Evolutionary conservation across 2,797 vertebrate species (phyloP), one percentile per base, ranked within the genome.

Genomic region (Otus scops): DNA sequence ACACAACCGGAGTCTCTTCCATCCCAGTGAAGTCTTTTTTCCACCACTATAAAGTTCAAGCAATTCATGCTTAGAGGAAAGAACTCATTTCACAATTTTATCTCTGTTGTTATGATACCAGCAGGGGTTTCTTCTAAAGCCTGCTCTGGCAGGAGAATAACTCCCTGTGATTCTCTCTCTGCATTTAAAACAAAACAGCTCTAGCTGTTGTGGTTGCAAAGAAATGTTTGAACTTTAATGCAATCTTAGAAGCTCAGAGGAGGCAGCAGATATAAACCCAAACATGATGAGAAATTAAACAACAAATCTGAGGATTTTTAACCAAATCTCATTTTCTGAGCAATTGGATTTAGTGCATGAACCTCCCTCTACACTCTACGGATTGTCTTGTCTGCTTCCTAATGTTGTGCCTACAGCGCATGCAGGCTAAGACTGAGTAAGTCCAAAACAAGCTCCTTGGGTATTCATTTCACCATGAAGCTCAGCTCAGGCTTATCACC

Each of bases 121-220:
- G 93, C 92, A 94, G 90, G 92, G 71, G 90, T 80, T 96, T 95
- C 80, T 89, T 92, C 93, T 74, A 95, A 96, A 95, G 92, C 68
- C 90, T 79, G 5, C 77, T 83, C 94, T 95, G 78, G 90, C 92
- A 95, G 84, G 48, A 90, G 85, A 50, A 50, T 38, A 90, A 85
- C 86, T 93, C 95, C 89, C 71, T 67, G 45, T 6, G 7, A 95
- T 90, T 82, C 56, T 87, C 76, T 76, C 63, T 32, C 57, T 75
- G 75, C 84, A 87, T 91, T 94, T 96, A 89, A 86, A 96, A 92
- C 63, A 67, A 89, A 96, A 89, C 63, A 47, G 80, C 75, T 85
- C 48, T 8, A 53, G 77, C 70, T 92, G 77, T 57, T 89, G 92
- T 39, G 85, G 92, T 64, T 96, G 80, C 70, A 87, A 38, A 71